Conservation (phyloP, 2,797 vertebrate species). For the Remorina albescens region DNA sequence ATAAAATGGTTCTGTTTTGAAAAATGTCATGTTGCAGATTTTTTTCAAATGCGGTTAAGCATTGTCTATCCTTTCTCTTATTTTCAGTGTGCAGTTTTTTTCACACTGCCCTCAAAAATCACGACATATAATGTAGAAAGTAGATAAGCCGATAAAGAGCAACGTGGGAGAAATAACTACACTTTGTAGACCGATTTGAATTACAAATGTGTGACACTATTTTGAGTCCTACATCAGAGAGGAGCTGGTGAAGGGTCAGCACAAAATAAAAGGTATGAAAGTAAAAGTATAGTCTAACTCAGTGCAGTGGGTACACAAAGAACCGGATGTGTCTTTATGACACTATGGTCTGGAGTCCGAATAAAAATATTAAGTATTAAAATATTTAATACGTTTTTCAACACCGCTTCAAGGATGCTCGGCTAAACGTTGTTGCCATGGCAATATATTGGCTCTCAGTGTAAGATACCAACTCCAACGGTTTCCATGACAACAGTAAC, state of each 20-base stretch:
- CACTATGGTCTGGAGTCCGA: too few species aligned
- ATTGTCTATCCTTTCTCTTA: not conserved
- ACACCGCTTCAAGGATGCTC: not conserved
- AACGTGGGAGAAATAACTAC: not conserved
- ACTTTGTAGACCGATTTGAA: not conserved
- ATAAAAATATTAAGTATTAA: too few species aligned
- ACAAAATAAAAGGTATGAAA: not conserved
- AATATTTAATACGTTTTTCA: not conserved
- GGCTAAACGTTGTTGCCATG: conserved; percentile 42
- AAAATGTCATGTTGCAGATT: not conserved
- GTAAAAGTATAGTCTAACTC: not conserved
- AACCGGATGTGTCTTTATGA: not conserved
- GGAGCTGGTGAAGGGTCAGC: not conserved
- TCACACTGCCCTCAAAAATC: not conserved
- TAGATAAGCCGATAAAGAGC: not conserved
- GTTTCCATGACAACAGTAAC: conserved; percentile 39
- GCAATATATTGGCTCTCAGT: conserved; percentile 1
- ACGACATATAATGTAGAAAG: not conserved
- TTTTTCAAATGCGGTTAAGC: not conserved
- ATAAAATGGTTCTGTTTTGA: conserved; percentile 23
- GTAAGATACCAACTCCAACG: not conserved
- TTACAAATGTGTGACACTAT: not conserved
- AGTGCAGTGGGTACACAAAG: not conserved
- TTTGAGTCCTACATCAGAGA: not conserved
- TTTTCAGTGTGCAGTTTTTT: not conserved